Percentiles rank a stretch among this genome's conserved stretches.
phyloP scores from a whole-genome alignment of 2,888 invertebrate species.

The Drosophila lutescens region DNA sequence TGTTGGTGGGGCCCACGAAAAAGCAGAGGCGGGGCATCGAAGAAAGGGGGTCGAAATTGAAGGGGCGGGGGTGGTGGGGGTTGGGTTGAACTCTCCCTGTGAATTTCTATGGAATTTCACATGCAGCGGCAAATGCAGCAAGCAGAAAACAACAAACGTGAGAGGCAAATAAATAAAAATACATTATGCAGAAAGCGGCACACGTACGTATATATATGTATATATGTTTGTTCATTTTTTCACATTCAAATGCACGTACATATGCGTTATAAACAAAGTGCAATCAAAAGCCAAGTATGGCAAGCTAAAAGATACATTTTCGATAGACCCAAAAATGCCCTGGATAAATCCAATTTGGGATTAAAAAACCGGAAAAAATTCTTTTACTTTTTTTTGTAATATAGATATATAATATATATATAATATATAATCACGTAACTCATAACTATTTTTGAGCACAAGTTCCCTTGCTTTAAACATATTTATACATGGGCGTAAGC shows the following conservation, averaged over 20 bases:
- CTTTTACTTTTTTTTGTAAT: too few species aligned
- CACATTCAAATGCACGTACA: background rate
- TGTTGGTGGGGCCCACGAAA: conserved; percentile 17
- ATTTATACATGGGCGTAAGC: too few species aligned
- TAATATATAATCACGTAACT: too few species aligned
- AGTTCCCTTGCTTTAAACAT: too few species aligned
- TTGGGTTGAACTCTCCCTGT: conserved; percentile 8
- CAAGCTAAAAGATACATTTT: background rate
- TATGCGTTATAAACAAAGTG: conserved; percentile 61
- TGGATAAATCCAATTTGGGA: background rate
- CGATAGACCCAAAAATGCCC: background rate
- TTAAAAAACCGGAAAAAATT: too few species aligned
- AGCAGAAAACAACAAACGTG: conserved; percentile 46
- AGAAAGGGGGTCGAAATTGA: background rate
- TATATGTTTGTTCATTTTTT: conserved; percentile 12
- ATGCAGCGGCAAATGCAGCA: conserved; percentile 59
- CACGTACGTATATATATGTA: conserved; percentile 14
- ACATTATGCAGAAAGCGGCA: conserved; percentile 33
- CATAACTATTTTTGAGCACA: too few species aligned
- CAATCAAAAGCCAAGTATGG: conserved; percentile 52
- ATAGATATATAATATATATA: too few species aligned
- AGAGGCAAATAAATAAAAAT: conserved; percentile 47
- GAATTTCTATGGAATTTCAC: conserved; percentile 62
- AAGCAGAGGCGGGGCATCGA: conserved; percentile 2
- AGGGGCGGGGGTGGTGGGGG: background rate